Evolutionary conservation across 2,797 vertebrate species (phyloP).

Genomic region (Myoxocephalus aenaeus): DNA sequence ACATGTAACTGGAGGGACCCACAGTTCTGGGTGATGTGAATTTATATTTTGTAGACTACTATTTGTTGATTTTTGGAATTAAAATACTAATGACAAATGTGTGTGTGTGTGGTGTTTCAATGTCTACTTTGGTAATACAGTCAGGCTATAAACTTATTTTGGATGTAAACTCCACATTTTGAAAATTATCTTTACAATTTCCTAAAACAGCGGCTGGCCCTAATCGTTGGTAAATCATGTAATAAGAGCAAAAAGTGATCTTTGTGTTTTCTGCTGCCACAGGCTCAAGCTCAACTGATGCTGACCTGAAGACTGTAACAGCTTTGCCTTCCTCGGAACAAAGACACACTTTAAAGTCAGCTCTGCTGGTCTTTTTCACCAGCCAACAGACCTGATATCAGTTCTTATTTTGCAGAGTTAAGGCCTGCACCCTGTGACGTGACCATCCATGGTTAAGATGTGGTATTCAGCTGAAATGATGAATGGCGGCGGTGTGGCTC

Average conservation of each 20-base stretch:
- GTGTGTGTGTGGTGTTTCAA: neutral
- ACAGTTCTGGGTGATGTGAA: slow-evolving; percentile 25
- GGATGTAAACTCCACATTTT: neutral
- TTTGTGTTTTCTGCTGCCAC: slow-evolving; percentile 7
- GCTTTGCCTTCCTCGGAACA: slow-evolving; percentile 5
- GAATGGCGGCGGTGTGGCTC: slow-evolving; percentile 23
- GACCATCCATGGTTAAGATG: slow-evolving; percentile 7
- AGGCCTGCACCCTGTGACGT: neutral
- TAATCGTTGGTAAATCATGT: neutral
- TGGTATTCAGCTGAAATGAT: slow-evolving; percentile 29
- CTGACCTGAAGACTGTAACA: neutral
- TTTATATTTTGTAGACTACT: slow-evolving; percentile 59
- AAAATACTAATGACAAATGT: slow-evolving; percentile 68
- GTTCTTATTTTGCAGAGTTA: slow-evolving; percentile 9
- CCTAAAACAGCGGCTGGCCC: slow-evolving; percentile 1
- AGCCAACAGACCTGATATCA: slow-evolving; percentile 2
- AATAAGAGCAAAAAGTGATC: neutral
- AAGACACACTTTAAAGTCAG: slow-evolving; percentile 25
- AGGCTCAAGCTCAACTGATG: neutral
- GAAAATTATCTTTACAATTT: neutral
- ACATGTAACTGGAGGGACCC: slow-evolving; percentile 37
- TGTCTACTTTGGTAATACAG: neutral
- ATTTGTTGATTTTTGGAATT: slow-evolving; percentile 68
- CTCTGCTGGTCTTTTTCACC: neutral
- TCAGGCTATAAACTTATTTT: neutral